Evolutionary conservation across 2,113 vertebrate genomes (phyloP).

Genomic region (Cephalopholis sonnerati): DNA sequence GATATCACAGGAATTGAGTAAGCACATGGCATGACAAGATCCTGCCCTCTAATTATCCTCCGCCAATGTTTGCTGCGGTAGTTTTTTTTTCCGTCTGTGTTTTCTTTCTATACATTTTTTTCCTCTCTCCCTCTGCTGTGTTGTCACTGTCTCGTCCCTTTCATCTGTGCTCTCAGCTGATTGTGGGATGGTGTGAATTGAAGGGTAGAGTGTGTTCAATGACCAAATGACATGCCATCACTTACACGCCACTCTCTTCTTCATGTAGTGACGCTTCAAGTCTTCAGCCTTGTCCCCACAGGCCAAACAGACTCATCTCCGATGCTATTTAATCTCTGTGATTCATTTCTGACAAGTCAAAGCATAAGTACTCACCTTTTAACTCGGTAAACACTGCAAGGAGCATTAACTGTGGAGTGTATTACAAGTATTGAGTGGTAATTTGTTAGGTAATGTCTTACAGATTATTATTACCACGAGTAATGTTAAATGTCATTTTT

Average conservation of each 20-base stretch:
- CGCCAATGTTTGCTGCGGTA: conserved; percentile 62
- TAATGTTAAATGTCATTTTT: background rate
- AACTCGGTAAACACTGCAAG: conserved; percentile 4
- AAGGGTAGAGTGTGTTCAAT: conserved; percentile 68
- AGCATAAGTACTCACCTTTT: conserved; percentile 48
- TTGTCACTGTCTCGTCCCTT: conserved; percentile 74
- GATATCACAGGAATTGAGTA: conserved; percentile 82
- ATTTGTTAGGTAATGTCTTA: background rate
- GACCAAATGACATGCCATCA: conserved; percentile 71
- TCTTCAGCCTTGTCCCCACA: conserved; percentile 29
- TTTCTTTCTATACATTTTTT: conserved; percentile 59
- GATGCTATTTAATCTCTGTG: conserved; percentile 51
- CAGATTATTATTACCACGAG: background rate
- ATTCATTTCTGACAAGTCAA: conserved; percentile 73
- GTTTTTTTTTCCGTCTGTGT: conserved; percentile 37
- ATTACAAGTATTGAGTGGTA: background rate
- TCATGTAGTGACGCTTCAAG: conserved; percentile 65
- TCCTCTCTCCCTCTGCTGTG: conserved; percentile 32
- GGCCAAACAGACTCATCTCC: conserved; percentile 19
- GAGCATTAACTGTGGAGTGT: no score
- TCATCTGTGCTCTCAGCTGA: conserved; percentile 80
- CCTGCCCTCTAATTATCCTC: conserved; percentile 83
- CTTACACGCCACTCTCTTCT: conserved; percentile 74
- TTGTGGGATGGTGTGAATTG: conserved; percentile 77
- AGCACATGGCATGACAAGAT: conserved; percentile 78